Evolutionary conservation across 2,888 invertebrate species (phyloP), one percentile per base, ranked within the genome.

Genomic region (Aphrophora alni): DNA sequence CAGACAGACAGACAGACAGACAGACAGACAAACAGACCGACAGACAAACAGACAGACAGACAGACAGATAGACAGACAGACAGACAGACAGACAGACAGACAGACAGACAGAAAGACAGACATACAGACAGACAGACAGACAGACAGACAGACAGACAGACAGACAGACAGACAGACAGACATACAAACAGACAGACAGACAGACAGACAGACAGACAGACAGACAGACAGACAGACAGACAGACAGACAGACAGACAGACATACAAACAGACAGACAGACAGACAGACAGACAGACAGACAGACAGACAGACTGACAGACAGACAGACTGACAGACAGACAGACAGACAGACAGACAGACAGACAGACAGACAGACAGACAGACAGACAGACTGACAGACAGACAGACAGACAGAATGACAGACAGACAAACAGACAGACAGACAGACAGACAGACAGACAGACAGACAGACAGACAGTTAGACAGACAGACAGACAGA

Each of bases 121-220:
- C n/a, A n/a, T n/a, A n/a, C n/a, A n/a, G n/a, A n/a, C n/a, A n/a
- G n/a, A n/a, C n/a, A n/a, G n/a, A n/a, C n/a, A 71, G 25, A 71
- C 25, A 71, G 25, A 71, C 71, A 71, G 71, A 71, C 71, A 71
- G 71, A 71, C 71, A 71, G 71, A 71, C 71, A 71, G 71, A 71
- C 71, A 71, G 71, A 71, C 71, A 71, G 71, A 71, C 71, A n/a
- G n/a, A n/a, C n/a, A n/a, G n/a, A n/a, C n/a, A n/a, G n/a, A n/a
- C n/a, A n/a, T n/a, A n/a, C n/a, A n/a, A n/a, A n/a, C n/a, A n/a
- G n/a, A n/a, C n/a, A n/a, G n/a, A n/a, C n/a, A n/a, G n/a, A n/a
- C n/a, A 71, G 71, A 71, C 71, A 71, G 71, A 71, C 71, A 71
- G 71, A 71, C 71, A 71, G 71, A 71, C 71, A 71, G 71, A 71